Base-by-base conservation (phyloP, 1,140 invertebrate genomes). In the Daktulosphaira vitifoliae region DNA sequence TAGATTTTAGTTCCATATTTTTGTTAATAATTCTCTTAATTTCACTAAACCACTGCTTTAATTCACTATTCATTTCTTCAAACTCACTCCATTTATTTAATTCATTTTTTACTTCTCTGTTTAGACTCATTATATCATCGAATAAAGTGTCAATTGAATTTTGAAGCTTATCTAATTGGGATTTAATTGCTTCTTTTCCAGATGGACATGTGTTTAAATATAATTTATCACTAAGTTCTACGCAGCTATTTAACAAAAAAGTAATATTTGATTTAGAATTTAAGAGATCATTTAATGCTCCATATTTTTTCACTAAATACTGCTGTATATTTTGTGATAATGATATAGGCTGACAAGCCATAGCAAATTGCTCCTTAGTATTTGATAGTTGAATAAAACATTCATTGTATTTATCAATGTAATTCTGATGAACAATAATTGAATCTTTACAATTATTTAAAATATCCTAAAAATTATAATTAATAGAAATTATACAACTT, bases 401-500 rank as follows among this genome's bases (percentile, higher is more conserved):
- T 70, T 91, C 85, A 37, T 87, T 84, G 73, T 91, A 91, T 70
- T 91, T 92, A 6, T 91, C 86, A 70, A 88, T 81, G 72, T 88
- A 96, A 1, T 78, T 76, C 65, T 84, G 82, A 71, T 96, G 91
- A 74, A 96, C 92, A 22, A 80, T 76, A 0, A 90, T 84, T 59
- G 90, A 88, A 80, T 95, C 88, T 72, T 95, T 90, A 74, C 92
- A 96, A 77, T 95, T 96, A 74, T 95, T 94, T 0, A 96, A 81
- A 23, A 96, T 78, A 72, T 87, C 85, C 84, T 86, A 66, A 25
- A 75, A n/a, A n/a, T n/a, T n/a, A 65, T 65, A 66, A 66, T 66
- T 68, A 18, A 51, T 42, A 54, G 50, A 42, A 5, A 42, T 22
- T 33, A 33, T 33, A 33, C 11, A 11, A 33, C 29, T 33, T 6